These are phyloP conservation scores for Meloidogyne floridensis DNA, from an alignment of 1,140 invertebrate genomes.

Conservation along the genomic window DNA sequence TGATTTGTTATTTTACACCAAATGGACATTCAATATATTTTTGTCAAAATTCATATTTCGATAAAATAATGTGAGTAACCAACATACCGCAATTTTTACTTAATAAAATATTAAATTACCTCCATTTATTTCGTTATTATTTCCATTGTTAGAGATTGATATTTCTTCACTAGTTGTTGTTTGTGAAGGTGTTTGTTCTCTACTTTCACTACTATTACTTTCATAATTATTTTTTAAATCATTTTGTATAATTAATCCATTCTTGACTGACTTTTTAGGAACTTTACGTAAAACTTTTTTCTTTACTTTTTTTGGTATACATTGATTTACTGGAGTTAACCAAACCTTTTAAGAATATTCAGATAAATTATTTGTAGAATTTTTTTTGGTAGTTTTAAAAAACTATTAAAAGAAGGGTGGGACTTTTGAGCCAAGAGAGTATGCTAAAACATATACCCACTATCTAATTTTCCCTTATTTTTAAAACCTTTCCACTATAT, in stretches of 20 bases:
- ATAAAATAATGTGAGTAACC: no score
- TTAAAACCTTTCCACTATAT: no score
- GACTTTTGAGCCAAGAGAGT: no score
- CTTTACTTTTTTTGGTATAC: not conserved
- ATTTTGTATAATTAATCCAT: not conserved
- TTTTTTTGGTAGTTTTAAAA: no score
- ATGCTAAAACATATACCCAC: no score
- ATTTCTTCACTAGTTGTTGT: not conserved
- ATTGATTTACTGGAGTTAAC: conserved; percentile 1
- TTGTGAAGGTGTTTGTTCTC: conserved; percentile 6
- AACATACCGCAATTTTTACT: no score
- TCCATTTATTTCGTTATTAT: not conserved
- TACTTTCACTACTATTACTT: not conserved
- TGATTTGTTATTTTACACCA: no score
- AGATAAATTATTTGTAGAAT: no score
- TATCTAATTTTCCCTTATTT: no score
- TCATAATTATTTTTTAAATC: not conserved
- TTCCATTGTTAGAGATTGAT: not conserved
- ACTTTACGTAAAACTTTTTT: conserved; percentile 6
- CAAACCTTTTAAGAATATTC: not conserved
- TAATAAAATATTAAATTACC: not conserved
- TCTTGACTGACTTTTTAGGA: not conserved
- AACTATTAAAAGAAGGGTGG: no score
- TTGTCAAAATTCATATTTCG: no score
- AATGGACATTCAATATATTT: no score